Evolutionary conservation across 2,113 vertebrate genomes (phyloP).

Genomic region (Pogonocichla stellata): DNA sequence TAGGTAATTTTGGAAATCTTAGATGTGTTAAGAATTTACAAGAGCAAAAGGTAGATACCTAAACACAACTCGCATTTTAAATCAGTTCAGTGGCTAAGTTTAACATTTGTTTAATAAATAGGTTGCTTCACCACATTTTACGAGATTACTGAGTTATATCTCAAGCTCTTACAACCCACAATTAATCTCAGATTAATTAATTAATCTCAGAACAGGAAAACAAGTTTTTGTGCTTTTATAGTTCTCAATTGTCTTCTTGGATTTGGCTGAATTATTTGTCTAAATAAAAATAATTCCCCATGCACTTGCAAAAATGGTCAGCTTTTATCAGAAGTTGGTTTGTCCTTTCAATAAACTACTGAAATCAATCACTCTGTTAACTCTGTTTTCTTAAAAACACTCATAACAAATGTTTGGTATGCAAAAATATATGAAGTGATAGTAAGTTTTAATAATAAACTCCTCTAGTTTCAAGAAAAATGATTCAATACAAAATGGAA

Average conservation of each 20-base stretch:
- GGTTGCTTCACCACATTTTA: neutral
- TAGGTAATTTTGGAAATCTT: neutral
- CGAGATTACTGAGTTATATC: neutral
- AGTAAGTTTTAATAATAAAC: neutral
- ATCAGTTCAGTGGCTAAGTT: neutral
- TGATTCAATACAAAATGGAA: neutral
- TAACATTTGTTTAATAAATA: neutral
- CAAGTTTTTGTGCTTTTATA: neutral
- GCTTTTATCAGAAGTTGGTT: slow-evolving; percentile 23
- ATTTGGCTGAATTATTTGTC: neutral
- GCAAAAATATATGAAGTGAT: neutral
- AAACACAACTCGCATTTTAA: neutral
- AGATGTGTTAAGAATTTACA: neutral
- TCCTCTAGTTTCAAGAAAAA: neutral
- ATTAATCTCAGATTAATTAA: neutral
- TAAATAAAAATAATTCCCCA: slow-evolving; percentile 1
- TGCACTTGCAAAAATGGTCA: neutral
- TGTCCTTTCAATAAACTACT: slow-evolving; percentile 38
- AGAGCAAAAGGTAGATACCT: neutral
- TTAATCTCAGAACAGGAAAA: neutral
- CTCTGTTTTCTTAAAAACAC: neutral
- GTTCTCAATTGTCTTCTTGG: neutral
- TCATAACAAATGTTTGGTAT: neutral
- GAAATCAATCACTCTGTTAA: neutral
- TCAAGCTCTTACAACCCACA: neutral